These are phyloP conservation scores for Halocaridina rubra DNA, from an alignment of 2,888 invertebrate species.

Conservation along the genomic window DNA sequence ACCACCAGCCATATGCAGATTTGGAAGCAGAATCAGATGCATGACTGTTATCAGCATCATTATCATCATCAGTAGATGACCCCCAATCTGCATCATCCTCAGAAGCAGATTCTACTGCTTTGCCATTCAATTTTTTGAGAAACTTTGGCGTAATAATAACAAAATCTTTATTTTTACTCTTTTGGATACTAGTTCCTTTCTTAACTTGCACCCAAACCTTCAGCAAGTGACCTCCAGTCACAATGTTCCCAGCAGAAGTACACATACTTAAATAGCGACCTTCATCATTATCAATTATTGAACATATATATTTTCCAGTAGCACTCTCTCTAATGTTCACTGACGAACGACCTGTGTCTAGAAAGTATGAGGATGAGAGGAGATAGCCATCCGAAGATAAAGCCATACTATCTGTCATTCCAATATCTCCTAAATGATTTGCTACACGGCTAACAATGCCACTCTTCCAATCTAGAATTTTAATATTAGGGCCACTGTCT, in stretches of 20 bases:
- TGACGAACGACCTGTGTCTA: constrained; percentile 34
- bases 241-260: not conserved
- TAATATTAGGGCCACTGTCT: constrained; percentile 37
- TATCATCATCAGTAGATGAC: constrained; percentile 37
- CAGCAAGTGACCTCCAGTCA: constrained; percentile 31
- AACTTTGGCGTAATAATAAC: not conserved
- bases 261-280: constrained; percentile 31
- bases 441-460: constrained; percentile 4
- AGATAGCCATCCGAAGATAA: constrained; percentile 11
- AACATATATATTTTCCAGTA: constrained; percentile 1
- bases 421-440: constrained; percentile 35
- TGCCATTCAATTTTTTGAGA: not conserved
- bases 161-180: no score
- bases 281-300: constrained; percentile 21
- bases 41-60: not conserved
- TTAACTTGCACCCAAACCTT: constrained; percentile 25
- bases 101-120: constrained; percentile 21
- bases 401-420: constrained; percentile 34
- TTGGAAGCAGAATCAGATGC: not conserved
- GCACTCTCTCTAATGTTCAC: constrained; percentile 4
- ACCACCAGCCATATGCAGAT: constrained; percentile 18
- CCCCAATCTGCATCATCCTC: constrained; percentile 45
- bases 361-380: constrained; percentile 24
- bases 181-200: no score
- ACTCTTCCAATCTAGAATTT: constrained; percentile 30